Percentiles rank a stretch among this genome's conserved stretches.
These are phyloP conservation scores for Archegozetes longisetosus DNA, from an alignment of 1,140 invertebrate genomes.

Conservation along the genomic window DNA sequence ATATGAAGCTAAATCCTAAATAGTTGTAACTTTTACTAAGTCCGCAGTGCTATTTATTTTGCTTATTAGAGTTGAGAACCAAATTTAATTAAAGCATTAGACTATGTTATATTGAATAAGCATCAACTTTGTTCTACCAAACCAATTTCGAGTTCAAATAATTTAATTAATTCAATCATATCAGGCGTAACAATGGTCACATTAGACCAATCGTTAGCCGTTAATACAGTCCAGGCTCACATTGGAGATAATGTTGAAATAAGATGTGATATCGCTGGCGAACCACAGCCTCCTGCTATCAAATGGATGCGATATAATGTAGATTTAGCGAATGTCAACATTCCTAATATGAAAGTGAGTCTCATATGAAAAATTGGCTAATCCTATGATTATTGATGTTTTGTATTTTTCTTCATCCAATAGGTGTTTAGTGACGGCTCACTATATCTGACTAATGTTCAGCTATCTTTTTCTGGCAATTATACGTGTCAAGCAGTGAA, in stretches of 20 bases:
- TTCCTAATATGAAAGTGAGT: conserved; percentile 15
- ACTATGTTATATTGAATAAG: too few species aligned
- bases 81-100: too few species aligned
- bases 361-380: too few species aligned
- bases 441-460: conserved; percentile 53
- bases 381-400: neutral
- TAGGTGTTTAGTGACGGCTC: conserved; percentile 53
- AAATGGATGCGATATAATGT: conserved; percentile 17
- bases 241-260: conserved; percentile 19
- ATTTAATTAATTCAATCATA: too few species aligned
- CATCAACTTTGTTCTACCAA: too few species aligned
- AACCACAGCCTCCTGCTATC: conserved; percentile 17
- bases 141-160: too few species aligned
- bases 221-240: conserved; percentile 18
- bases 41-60: too few species aligned
- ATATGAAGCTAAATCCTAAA: too few species aligned
- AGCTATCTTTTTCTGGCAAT: conserved; percentile 59
- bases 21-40: too few species aligned
- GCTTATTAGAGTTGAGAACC: too few species aligned
- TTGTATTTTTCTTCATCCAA: neutral
- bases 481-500: conserved; percentile 59
- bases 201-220: conserved; percentile 15
- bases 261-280: conserved; percentile 18
- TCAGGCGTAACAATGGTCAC: conserved; percentile 17
- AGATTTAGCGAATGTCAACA: conserved; percentile 6